Evolutionary conservation across 2,113 vertebrate genomes (phyloP).

Genomic region (Elaphurus davidianus): DNA sequence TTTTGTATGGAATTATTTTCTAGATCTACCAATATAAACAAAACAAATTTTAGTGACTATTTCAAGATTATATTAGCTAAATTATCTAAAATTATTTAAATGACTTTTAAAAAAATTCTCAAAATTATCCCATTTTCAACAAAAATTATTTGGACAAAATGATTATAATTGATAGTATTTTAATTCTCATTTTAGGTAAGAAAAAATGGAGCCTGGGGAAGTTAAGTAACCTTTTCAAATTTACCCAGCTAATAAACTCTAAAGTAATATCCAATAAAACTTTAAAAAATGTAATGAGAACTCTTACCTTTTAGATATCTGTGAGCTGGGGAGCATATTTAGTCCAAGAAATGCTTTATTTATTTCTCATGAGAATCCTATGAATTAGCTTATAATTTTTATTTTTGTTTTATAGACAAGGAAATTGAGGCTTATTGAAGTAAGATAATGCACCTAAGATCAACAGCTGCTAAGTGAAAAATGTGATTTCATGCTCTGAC

Average conservation of each 20-base stretch:
- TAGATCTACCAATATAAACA: background rate
- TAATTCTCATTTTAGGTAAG: background rate
- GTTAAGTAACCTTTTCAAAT: background rate
- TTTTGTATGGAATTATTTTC: background rate
- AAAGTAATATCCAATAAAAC: background rate
- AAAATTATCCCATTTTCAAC: background rate
- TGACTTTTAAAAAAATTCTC: background rate
- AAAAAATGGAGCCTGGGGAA: background rate
- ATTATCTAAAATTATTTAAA: background rate
- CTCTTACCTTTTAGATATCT: background rate
- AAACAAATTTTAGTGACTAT: background rate
- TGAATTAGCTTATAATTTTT: background rate
- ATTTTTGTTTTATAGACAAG: background rate
- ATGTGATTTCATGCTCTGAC: background rate
- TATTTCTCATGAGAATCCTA: background rate
- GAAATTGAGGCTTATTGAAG: background rate
- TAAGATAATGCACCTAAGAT: background rate
- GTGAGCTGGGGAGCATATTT: background rate
- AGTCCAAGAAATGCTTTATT: background rate
- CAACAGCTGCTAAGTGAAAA: background rate
- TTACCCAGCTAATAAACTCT: background rate
- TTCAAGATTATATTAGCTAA: background rate
- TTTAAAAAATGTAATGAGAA: background rate
- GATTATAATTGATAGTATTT: background rate
- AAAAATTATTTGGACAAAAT: background rate